These are phyloP conservation scores for Medauroidea extradentata DNA, from an alignment of 1,140 invertebrate species.

Conservation along the genomic window DNA sequence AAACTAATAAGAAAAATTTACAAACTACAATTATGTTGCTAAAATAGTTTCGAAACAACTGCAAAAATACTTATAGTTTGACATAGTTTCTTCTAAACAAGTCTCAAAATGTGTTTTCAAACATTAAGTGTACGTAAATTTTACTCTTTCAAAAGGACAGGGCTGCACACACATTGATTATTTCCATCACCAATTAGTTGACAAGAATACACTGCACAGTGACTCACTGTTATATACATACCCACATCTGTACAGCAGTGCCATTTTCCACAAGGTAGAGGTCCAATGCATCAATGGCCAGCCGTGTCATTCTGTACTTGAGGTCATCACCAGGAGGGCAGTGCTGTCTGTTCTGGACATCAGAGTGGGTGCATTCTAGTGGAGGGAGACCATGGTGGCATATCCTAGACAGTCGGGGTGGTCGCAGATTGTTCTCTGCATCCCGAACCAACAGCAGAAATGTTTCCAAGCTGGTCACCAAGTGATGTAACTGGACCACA, in stretches of 20 bases:
- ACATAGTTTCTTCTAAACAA: background rate
- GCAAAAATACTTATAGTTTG: background rate
- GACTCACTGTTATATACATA: conserved; percentile 33
- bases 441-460: conserved; percentile 81
- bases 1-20: too few species aligned
- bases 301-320: conserved; percentile 90
- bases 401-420: conserved; percentile 66
- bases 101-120: background rate
- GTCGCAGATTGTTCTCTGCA: conserved; percentile 81
- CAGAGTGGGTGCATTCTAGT: conserved; percentile 67
- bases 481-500: conserved; percentile 63
- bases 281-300: conserved; percentile 88
- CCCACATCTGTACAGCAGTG: conserved; percentile 81
- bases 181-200: background rate
- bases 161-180: background rate
- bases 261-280: conserved; percentile 86
- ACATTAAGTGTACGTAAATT: background rate
- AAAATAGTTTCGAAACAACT: background rate
- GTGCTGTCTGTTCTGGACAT: conserved; percentile 52
- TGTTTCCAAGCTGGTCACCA: conserved; percentile 84
- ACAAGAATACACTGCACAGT: background rate
- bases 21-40: too few species aligned
- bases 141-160: background rate
- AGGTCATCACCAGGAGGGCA: conserved; percentile 87
- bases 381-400: conserved; percentile 85